Percentiles rank a stretch among this genome's conserved stretches.
phyloP scores from a whole-genome alignment of 2,888 invertebrate species.

The Drosophila nigritarsus region DNA sequence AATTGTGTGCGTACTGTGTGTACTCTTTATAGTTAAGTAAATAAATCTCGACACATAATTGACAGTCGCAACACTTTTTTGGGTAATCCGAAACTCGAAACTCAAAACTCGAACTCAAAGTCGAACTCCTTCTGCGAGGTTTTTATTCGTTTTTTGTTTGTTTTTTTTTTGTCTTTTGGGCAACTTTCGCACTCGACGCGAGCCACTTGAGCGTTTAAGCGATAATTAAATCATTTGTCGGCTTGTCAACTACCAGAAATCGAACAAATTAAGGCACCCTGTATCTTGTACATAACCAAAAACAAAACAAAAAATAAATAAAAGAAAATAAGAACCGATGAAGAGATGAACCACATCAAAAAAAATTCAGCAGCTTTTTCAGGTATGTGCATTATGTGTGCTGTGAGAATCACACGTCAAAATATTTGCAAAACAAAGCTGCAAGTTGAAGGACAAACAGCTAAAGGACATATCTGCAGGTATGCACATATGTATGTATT shows the following conservation, averaged over 20 bases:
- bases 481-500: background rate
- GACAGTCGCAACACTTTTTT: slow-evolving; percentile 56
- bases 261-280: slow-evolving; percentile 50
- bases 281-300: slow-evolving; percentile 30
- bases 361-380: background rate
- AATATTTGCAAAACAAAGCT: slow-evolving; percentile 80
- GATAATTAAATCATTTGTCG: slow-evolving; percentile 73
- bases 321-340: too few species aligned
- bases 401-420: slow-evolving; percentile 73
- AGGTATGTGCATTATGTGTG: slow-evolving; percentile 20
- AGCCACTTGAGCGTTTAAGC: slow-evolving; percentile 52
- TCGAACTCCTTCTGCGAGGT: slow-evolving; percentile 16
- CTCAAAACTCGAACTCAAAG: slow-evolving; percentile 40
- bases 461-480: slow-evolving; percentile 34
- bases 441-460: slow-evolving; percentile 66
- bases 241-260: slow-evolving; percentile 64
- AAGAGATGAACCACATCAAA: slow-evolving; percentile 1
- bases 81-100: slow-evolving; percentile 43
- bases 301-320: background rate
- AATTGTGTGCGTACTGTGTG: slow-evolving; percentile 37
- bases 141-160: slow-evolving; percentile 1
- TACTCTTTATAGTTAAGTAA: slow-evolving; percentile 63
- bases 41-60: slow-evolving; percentile 74
- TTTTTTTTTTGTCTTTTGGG: slow-evolving; percentile 44
- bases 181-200: slow-evolving; percentile 73